Evolutionary conservation across 92 coral and sea anemone species (phyloP).

Genomic region (Porites divaricata): DNA sequence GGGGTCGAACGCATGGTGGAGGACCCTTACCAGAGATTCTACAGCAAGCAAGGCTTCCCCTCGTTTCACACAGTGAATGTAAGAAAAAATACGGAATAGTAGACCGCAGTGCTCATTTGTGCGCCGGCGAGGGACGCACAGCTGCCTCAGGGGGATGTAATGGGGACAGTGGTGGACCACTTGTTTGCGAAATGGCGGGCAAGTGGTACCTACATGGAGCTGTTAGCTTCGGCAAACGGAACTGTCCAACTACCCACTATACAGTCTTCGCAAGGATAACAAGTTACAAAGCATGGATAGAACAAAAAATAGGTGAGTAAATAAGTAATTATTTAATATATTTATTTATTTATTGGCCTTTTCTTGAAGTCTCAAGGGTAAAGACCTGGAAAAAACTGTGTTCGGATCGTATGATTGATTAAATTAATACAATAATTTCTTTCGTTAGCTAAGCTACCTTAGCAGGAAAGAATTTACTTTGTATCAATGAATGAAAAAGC

Average conservation of each 20-base stretch:
- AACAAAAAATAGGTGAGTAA: slow-evolving; percentile 46
- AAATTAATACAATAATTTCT: too few relatives aligned
- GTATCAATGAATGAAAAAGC: too few relatives aligned
- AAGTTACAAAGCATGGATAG: slow-evolving; percentile 64
- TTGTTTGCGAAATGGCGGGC: slow-evolving; percentile 72
- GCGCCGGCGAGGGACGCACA: slow-evolving; percentile 66
- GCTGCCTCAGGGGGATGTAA: slow-evolving; percentile 77
- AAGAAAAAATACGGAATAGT: slow-evolving; percentile 51
- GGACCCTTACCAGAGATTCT: slow-evolving; percentile 63
- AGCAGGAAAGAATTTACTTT: too few relatives aligned
- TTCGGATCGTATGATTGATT: too few relatives aligned
- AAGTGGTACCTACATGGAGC: slow-evolving; percentile 82
- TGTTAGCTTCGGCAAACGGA: slow-evolving; percentile 73
- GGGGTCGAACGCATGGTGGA: slow-evolving; percentile 65
- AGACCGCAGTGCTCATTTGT: slow-evolving; percentile 64
- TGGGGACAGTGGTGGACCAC: slow-evolving; percentile 86
- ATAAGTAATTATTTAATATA: too few relatives aligned
- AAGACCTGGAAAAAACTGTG: too few relatives aligned
- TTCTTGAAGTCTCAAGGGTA: too few relatives aligned
- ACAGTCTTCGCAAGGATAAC: slow-evolving; percentile 77
- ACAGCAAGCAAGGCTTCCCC: slow-evolving; percentile 73
- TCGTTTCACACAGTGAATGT: slow-evolving; percentile 66
- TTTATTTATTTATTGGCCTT: too few relatives aligned
- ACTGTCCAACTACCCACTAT: slow-evolving; percentile 72
- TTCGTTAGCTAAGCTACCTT: too few relatives aligned